Conservation (phyloP, 2,113 vertebrate species). For the Setophaga kirtlandii region DNA sequence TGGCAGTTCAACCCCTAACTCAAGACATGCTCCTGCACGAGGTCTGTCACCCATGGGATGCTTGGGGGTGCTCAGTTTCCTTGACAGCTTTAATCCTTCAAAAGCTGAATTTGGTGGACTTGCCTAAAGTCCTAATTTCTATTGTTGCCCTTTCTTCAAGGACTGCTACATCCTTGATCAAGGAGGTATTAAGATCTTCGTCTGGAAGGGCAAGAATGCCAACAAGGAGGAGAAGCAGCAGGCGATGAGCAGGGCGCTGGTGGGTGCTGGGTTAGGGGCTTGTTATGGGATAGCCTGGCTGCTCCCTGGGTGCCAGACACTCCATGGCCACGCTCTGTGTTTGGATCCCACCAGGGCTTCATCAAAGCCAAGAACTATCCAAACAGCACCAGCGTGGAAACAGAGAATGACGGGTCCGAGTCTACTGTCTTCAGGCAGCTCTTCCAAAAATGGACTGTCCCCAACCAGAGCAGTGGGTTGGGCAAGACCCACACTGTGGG, state of each 20-base stretch:
- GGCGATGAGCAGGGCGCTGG: conserved; percentile 76
- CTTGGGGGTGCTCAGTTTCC: background rate
- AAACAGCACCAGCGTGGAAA: conserved; percentile 75
- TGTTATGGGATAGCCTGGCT: background rate
- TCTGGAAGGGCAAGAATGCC: conserved; percentile 85
- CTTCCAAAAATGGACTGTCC: conserved; percentile 86
- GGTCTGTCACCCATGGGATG: conserved; percentile 53
- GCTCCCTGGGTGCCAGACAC: background rate
- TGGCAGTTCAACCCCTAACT: conserved; percentile 79
- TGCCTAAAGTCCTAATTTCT: background rate
- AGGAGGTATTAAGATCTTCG: conserved; percentile 80
- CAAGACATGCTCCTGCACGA: conserved; percentile 82
- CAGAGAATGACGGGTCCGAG: conserved; percentile 83
- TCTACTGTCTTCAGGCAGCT: conserved; percentile 84
- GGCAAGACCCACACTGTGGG: conserved; percentile 77
- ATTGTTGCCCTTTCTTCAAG: conserved; percentile 32
- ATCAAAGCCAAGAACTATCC: conserved; percentile 88
- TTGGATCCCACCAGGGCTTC: conserved; percentile 72
- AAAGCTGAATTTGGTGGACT: background rate
- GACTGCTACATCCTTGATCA: conserved; percentile 90
- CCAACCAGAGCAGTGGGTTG: conserved; percentile 70
- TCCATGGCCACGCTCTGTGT: background rate
- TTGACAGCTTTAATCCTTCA: background rate
- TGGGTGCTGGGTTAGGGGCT: conserved; percentile 2
- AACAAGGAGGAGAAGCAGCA: conserved; percentile 77